Evolutionary conservation across 2,888 invertebrate genomes (phyloP).

Genomic region (Boloria euphrosyne): DNA sequence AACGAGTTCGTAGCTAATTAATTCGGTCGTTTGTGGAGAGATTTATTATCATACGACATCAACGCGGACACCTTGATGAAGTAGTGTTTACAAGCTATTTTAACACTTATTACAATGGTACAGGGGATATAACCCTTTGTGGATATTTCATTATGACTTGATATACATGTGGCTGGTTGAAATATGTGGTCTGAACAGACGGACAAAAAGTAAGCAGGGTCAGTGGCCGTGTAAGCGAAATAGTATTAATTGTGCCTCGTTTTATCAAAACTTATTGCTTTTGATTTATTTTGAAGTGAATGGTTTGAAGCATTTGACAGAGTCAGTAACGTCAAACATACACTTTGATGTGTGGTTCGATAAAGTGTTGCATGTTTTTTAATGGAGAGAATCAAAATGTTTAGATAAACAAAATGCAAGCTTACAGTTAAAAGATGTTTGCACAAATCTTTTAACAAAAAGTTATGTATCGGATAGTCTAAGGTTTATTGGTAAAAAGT

Average conservation of each 20-base stretch:
- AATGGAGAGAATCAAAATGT: too few relatives aligned
- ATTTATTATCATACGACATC: slow-evolving; percentile 30
- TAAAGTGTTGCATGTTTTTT: too few relatives aligned
- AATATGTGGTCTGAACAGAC: slow-evolving; percentile 40
- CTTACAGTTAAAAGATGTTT: too few relatives aligned
- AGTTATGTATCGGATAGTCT: too few relatives aligned
- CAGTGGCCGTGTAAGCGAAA: slow-evolving; percentile 37
- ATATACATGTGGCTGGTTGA: slow-evolving; percentile 21
- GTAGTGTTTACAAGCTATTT: not conserved
- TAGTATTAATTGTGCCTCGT: slow-evolving; percentile 33
- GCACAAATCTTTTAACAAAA: too few relatives aligned
- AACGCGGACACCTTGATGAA: slow-evolving; percentile 5
- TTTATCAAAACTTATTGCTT: slow-evolving; percentile 28
- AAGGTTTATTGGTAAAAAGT: too few relatives aligned
- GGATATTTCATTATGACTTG: slow-evolving; percentile 6
- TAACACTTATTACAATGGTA: slow-evolving; percentile 1
- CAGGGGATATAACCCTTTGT: not conserved
- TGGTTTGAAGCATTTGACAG: not conserved
- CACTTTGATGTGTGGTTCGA: too few relatives aligned
- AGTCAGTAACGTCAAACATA: not conserved
- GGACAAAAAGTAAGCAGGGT: slow-evolving; percentile 42
- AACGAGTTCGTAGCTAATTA: slow-evolving; percentile 31
- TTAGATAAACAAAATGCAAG: too few relatives aligned
- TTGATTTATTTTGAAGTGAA: slow-evolving; percentile 12
- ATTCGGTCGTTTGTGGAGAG: slow-evolving; percentile 30